Evolutionary conservation across 2,888 invertebrate genomes (phyloP), one percentile per base, ranked within the genome.

Genomic region (Vanessa cardui): DNA sequence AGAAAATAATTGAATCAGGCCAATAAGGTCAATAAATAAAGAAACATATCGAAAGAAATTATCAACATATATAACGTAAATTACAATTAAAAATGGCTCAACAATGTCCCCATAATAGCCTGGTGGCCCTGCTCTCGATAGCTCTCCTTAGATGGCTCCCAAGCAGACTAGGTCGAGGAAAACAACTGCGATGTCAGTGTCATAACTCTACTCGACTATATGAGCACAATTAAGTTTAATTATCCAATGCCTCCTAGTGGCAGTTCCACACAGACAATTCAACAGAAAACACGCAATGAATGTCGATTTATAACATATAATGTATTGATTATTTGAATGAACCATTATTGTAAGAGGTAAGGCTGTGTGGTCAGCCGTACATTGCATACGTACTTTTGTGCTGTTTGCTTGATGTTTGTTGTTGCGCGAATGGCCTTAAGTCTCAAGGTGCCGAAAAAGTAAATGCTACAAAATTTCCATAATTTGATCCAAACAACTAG

Each of bases 131-230:
- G 91, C 91, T 92, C 92, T 91, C 91, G 89, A 90, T 92, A 86
- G 84, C 83, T 88, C 89, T 91, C 91, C 91, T 88, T 91, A 91
- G 92, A 92, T 92, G 92, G 90, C 89, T 88, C 92, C 88, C 83
- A 83, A 83, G 81, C 83, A 89, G 90, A 92, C 88, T 92, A 89
- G 92, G 92, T 92, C 92, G 92, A 92, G 92, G 92, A 90, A 87
- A 92, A 83, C 92, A 76, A 87, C 86, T 87, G 83, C 86, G 84
- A 85, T 88, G 89, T 89, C 91, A 89, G 89, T 90, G 90, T 89
- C 90, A 90, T 83, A 87, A 79, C 74, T 76, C 80, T 82, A 78
- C 81, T 77, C 78, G 79, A 81, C 62, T 77, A 73, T 74, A 75
- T 81, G 81, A 78, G 74, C 75, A 72, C 69, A 78, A 72, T 72